Evolutionary conservation across 1,140 invertebrate genomes (phyloP).

Genomic region (Sitobion miscanthi): DNA sequence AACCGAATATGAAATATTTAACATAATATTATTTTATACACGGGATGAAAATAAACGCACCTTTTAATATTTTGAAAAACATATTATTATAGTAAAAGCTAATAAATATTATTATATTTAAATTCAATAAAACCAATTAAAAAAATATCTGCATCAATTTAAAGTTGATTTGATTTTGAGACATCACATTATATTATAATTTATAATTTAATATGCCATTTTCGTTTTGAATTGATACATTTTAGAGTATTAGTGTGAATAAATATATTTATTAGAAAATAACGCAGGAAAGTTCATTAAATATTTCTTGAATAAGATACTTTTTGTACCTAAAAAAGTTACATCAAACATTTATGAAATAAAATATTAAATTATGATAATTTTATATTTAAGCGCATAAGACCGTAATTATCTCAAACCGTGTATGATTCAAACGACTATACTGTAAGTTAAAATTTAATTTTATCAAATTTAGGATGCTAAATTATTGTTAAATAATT

Average conservation of each 20-base stretch:
- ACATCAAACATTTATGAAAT: background rate
- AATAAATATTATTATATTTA: background rate
- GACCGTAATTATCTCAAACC: background rate
- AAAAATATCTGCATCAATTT: background rate
- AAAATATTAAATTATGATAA: no score
- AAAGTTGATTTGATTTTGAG: background rate
- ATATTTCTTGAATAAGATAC: background rate
- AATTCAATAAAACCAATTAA: background rate
- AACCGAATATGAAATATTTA: background rate
- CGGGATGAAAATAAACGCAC: background rate
- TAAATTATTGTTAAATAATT: no score
- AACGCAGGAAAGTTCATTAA: background rate
- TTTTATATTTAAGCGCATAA: background rate
- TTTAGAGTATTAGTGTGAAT: background rate
- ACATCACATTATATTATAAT: background rate
- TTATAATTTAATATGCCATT: background rate
- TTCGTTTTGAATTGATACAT: background rate
- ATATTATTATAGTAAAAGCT: background rate
- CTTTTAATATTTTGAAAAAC: no score
- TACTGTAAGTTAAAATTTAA: no score
- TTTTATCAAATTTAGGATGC: no score
- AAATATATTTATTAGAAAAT: background rate
- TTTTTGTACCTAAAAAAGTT: background rate
- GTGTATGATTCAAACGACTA: no score
- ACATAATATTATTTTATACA: background rate